Conservation (phyloP, 2,113 vertebrate species). For the Nyctibius bracteatus region DNA sequence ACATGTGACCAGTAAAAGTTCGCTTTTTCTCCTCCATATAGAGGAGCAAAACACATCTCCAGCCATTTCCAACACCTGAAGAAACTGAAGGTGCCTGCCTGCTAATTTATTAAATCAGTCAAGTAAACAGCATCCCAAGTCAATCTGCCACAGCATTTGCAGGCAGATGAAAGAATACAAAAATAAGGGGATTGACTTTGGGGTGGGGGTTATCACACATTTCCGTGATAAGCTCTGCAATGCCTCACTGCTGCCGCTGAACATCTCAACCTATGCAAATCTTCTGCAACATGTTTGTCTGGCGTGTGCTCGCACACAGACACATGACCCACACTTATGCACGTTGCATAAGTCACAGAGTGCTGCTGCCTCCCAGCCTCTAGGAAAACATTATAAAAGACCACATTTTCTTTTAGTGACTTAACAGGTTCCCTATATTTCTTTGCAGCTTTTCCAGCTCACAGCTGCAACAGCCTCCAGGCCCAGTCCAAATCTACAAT, state of each 20-base stretch:
- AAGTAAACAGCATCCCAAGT: background rate
- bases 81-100: background rate
- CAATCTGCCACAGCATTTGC: background rate
- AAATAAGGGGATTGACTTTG: background rate
- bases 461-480: background rate
- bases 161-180: background rate
- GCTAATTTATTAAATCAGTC: background rate
- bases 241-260: background rate
- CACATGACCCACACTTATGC: fast-evolving
- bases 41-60: background rate
- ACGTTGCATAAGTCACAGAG: background rate
- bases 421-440: background rate
- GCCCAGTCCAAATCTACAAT: background rate
- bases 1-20: fast-evolving
- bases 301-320: fast-evolving
- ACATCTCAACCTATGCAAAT: background rate
- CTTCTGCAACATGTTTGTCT: background rate
- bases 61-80: background rate
- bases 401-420: background rate
- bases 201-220: background rate
- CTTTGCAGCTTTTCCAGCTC: background rate
- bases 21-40: fast-evolving
- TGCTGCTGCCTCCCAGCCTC: background rate
- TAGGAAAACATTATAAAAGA: background rate
- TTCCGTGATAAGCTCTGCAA: background rate